Base-by-base conservation (phyloP, 2,797 vertebrate genomes). In the Danio albolineatus region DNA sequence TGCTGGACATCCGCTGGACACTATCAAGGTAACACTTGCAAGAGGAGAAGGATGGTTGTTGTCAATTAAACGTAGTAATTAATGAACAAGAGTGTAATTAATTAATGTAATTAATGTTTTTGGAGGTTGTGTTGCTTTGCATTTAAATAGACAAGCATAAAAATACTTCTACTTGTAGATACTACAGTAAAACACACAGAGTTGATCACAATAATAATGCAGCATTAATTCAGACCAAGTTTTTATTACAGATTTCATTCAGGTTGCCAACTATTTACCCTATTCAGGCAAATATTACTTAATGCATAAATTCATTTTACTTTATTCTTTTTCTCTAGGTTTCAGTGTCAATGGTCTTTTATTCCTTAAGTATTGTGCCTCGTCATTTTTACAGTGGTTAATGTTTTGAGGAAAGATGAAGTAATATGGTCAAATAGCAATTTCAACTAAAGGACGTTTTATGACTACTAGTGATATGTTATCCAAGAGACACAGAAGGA, bases 1-100 rank as follows among this genome's bases (percentile, higher is more conserved):
- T 65, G 91, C 90, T 0, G 94, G 94, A 88, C 94, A 95, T 82
- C 94, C 94, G 3, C 90, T 95, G 59, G 94, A 95, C 88, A 95
- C 94, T 39, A 93, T 95, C 81, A 95, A 95, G 93, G 94, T 94
- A 85, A 90, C 41, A 39, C 4, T 12, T 21, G 0, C 4, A 53
- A 16, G 10, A 43, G 10, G 39, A 21, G 10, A 56, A 10, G n/a
- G 43, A 7, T 10, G 2, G 10, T 13, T 13, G 10, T 17, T 12
- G 44, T 7, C 44, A 12, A 46, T 46, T 46, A 46, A 46, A 28
- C 28, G n/a, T n/a, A n/a, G n/a, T n/a, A n/a, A n/a, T n/a, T n/a
- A n/a, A 28, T 28, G 21, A 7, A 4, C 7, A 28, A 28, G 10
- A 2, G 7, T 48, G 19, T 16, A 6, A 14, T 66, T 66, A n/a